Percentiles rank a stretch among this genome's conserved stretches.
Evolutionary conservation across 2,888 invertebrate species (phyloP).

Genomic region (Oxycera nigricornis): DNA sequence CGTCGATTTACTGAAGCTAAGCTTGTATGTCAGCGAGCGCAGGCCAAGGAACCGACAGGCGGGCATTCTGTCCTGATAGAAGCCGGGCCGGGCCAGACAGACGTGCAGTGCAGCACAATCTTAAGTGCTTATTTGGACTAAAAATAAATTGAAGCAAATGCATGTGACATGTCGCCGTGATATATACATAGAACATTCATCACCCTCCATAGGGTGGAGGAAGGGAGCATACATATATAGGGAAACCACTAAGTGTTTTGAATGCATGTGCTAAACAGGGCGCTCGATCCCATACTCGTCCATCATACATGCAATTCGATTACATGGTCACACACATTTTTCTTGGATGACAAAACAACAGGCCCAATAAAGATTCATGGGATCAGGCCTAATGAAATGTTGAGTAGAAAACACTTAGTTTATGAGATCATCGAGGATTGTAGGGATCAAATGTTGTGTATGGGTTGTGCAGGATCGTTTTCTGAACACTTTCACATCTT

Average conservation of each 20-base stretch:
- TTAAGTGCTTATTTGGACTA: conserved; percentile 26
- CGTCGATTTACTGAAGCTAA: not conserved
- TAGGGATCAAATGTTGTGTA: too few species aligned
- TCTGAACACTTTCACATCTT: too few species aligned
- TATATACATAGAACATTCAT: not conserved
- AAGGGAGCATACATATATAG: not conserved
- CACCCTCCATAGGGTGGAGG: not conserved
- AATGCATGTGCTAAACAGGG: too few species aligned
- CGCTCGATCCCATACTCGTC: not conserved
- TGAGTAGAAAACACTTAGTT: too few species aligned
- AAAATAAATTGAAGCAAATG: conserved; percentile 19
- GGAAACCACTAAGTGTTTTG: too few species aligned
- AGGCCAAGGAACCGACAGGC: not conserved
- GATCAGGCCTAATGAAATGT: too few species aligned
- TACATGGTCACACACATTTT: not conserved
- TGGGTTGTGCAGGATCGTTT: too few species aligned
- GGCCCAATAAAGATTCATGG: too few species aligned
- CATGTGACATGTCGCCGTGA: conserved; percentile 15
- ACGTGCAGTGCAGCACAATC: not conserved
- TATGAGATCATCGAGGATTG: too few species aligned
- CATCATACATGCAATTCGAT: not conserved
- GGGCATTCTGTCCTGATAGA: not conserved
- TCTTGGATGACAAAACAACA: not conserved
- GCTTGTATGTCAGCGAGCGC: not conserved
- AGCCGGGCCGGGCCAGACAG: not conserved